Percentiles rank a stretch among this genome's conserved stretches.
phyloP scores from a whole-genome alignment of 2,113 vertebrate species.

The Cryptomyrus ogoouensis region DNA sequence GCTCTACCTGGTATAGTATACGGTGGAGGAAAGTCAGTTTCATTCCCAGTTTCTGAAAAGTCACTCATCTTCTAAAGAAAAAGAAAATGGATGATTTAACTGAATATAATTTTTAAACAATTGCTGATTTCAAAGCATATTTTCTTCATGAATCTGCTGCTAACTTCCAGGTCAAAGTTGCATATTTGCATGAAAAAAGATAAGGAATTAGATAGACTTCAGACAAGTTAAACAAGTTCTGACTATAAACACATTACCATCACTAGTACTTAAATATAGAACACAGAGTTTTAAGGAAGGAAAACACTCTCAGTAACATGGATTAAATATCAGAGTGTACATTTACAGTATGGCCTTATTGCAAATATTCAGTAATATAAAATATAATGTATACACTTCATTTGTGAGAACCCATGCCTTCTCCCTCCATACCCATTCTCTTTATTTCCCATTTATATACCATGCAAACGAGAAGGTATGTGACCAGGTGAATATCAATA shows the following conservation, averaged over 20 bases:
- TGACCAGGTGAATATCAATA: neutral
- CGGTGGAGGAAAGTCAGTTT: conserved; percentile 11
- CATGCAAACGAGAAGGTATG: neutral
- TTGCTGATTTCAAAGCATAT: neutral
- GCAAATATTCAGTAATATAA: neutral
- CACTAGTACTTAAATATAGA: neutral
- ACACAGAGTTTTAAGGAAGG: neutral
- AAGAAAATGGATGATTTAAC: neutral
- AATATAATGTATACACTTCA: neutral
- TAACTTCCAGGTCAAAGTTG: neutral
- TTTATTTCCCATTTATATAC: neutral
- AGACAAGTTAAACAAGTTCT: neutral
- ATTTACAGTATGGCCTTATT: neutral
- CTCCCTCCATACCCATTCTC: neutral
- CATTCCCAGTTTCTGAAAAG: neutral
- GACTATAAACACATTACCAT: neutral
- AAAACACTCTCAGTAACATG: neutral
- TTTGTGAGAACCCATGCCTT: neutral
- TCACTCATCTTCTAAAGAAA: conserved; percentile 6
- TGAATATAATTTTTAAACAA: neutral
- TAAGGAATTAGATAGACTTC: neutral
- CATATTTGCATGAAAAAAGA: neutral
- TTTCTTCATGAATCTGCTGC: neutral
- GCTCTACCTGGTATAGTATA: conserved; percentile 44
- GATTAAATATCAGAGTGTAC: neutral